Evolutionary conservation across 2,888 invertebrate genomes (phyloP).

Genomic region (Thalpophila matura): DNA sequence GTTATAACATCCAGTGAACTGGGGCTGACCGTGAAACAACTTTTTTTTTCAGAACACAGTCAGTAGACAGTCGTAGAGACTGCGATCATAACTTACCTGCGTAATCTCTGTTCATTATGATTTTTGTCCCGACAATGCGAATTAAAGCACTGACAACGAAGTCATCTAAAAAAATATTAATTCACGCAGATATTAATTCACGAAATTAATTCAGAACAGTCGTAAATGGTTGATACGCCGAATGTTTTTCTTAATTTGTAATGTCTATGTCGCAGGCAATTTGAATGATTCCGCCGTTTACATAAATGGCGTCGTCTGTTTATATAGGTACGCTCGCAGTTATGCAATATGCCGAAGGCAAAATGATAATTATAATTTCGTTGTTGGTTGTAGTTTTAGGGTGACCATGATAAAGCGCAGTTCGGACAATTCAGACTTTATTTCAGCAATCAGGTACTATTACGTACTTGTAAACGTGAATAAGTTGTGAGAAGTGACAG

Average conservation of each 20-base stretch:
- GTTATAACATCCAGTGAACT: slow-evolving; percentile 9
- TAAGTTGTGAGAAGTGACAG: no score
- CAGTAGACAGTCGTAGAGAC: no score
- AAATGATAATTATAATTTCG: no score
- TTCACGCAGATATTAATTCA: slow-evolving; percentile 18
- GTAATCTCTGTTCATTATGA: slow-evolving; percentile 21
- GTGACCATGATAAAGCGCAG: no score
- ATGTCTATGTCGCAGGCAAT: background rate
- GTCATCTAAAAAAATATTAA: slow-evolving; percentile 20
- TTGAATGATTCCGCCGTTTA: no score
- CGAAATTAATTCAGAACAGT: slow-evolving; percentile 7
- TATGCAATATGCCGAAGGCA: no score
- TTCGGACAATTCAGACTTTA: no score
- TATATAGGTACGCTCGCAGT: no score
- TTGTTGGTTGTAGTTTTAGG: no score
- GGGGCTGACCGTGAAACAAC: background rate
- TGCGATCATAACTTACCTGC: slow-evolving; percentile 20
- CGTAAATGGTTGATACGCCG: background rate
- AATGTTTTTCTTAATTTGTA: slow-evolving; percentile 14
- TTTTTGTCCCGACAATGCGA: slow-evolving; percentile 17
- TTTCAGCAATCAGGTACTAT: no score
- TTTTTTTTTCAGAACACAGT: slow-evolving; percentile 28
- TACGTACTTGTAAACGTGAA: no score
- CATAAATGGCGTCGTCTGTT: no score
- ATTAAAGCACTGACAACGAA: slow-evolving; percentile 6